Conservation (phyloP, 2,888 invertebrate species). For the Rhagonycha fulva region DNA sequence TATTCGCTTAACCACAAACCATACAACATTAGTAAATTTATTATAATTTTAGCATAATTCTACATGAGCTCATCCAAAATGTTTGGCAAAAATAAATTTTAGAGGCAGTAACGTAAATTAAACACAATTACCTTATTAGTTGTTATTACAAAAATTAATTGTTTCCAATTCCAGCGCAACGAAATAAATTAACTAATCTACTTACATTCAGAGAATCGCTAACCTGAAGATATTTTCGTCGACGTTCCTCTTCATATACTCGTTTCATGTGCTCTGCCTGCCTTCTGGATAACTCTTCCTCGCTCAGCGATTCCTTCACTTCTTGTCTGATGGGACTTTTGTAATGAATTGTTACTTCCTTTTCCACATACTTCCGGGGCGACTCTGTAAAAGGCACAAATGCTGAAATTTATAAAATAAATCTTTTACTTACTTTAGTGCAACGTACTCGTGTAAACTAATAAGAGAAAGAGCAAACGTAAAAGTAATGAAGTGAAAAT, state of each 20-base stretch:
- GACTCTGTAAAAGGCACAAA: constrained; percentile 65
- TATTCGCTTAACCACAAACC: background rate
- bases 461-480: constrained; percentile 4
- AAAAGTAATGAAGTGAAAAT: constrained; percentile 9
- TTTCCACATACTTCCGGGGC: constrained; percentile 86
- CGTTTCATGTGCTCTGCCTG: constrained; percentile 91
- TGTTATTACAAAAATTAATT: constrained; percentile 9
- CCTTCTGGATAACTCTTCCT: constrained; percentile 84
- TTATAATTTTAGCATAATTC: background rate
- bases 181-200: constrained; percentile 19
- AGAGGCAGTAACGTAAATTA: background rate
- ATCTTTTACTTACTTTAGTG: background rate
- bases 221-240: constrained; percentile 87
- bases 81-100: background rate
- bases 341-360: constrained; percentile 94
- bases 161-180: constrained; percentile 3
- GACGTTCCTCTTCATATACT: constrained; percentile 85
- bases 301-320: constrained; percentile 83
- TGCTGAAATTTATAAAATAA: background rate
- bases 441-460: constrained; percentile 9
- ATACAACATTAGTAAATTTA: background rate
- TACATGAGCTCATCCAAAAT: background rate
- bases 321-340: constrained; percentile 86
- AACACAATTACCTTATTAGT: constrained; percentile 19
- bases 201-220: constrained; percentile 45